Base-by-base conservation (phyloP, 2,888 invertebrate species). In the Caprella mutica region DNA sequence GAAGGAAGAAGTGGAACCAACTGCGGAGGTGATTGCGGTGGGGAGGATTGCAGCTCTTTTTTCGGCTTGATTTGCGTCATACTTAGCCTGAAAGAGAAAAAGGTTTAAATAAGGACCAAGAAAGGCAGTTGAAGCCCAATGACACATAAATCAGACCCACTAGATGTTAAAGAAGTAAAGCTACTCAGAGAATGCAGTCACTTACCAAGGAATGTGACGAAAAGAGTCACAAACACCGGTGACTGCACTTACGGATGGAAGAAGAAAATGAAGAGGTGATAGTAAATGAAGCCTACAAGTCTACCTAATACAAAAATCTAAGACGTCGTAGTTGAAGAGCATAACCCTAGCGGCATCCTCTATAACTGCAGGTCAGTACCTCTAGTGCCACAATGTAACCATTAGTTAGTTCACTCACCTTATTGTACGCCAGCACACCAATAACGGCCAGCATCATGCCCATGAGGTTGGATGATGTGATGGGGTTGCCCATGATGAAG, bases 341-440 rank as follows among this genome's bases (percentile, higher is more conserved):
- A n/a, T n/a, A n/a, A n/a, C n/a, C n/a, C n/a, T n/a, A n/a, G n/a
- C n/a, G n/a, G n/a, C n/a, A n/a, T n/a, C n/a, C n/a, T n/a, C n/a
- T n/a, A n/a, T n/a, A n/a, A n/a, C n/a, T n/a, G n/a, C n/a, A n/a
- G n/a, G n/a, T n/a, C n/a, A n/a, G n/a, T n/a, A n/a, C n/a, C n/a
- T n/a, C n/a, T n/a, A n/a, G n/a, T n/a, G n/a, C n/a, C n/a, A n/a
- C n/a, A n/a, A n/a, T n/a, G n/a, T n/a, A n/a, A n/a, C n/a, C n/a
- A n/a, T n/a, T n/a, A n/a, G n/a, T n/a, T n/a, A n/a, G n/a, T n/a
- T 2, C 12, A 67, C 70, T 69, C 72, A 84, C 84, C 76, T 88
- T 84, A 74, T 94, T 93, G 74, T 96, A 96, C 65, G 80, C 80
- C 43, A 96, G 77, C 59, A 96, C 94, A 61, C 94, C 96, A 58